These are phyloP conservation scores for Ctenosaura bakeri DNA, from an alignment of 2,797 vertebrate genomes.

Conservation along the genomic window DNA sequence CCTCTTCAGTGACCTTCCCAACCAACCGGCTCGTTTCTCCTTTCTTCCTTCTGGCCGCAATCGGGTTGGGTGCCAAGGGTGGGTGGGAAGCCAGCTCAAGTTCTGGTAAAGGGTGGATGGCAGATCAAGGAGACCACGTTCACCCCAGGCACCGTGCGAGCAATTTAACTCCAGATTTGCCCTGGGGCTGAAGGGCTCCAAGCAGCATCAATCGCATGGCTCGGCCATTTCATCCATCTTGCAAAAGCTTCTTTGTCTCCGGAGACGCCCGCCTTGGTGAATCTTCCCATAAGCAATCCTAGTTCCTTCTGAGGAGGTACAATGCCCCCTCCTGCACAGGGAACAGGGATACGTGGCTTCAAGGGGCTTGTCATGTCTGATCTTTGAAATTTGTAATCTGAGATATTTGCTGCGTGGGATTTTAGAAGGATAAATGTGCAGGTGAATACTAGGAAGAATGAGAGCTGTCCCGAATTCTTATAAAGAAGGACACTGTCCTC, in stretches of 20 bases:
- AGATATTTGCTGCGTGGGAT: no score
- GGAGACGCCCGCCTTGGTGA: not conserved
- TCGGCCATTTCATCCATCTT: not conserved
- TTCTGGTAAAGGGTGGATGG: fast-evolving
- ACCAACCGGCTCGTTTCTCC: no score
- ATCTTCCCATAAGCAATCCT: not conserved
- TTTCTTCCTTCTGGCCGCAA: not conserved
- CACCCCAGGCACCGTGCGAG: not conserved
- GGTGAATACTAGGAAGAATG: no score
- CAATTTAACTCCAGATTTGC: not conserved
- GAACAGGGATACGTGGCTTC: no score
- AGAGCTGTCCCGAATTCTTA: no score
- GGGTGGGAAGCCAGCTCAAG: no score
- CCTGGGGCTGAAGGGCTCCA: not conserved
- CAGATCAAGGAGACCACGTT: not conserved
- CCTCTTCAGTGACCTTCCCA: no score
- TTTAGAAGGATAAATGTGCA: no score
- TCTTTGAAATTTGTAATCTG: no score
- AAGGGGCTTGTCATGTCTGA: no score
- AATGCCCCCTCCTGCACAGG: fast-evolving
- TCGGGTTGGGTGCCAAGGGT: not conserved
- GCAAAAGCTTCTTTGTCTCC: not conserved
- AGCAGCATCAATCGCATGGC: not conserved
- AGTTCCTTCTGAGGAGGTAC: not conserved
- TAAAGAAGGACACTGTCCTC: no score